Evolutionary conservation across 2,797 vertebrate species (phyloP).

Genomic region (Liparis tanakae): DNA sequence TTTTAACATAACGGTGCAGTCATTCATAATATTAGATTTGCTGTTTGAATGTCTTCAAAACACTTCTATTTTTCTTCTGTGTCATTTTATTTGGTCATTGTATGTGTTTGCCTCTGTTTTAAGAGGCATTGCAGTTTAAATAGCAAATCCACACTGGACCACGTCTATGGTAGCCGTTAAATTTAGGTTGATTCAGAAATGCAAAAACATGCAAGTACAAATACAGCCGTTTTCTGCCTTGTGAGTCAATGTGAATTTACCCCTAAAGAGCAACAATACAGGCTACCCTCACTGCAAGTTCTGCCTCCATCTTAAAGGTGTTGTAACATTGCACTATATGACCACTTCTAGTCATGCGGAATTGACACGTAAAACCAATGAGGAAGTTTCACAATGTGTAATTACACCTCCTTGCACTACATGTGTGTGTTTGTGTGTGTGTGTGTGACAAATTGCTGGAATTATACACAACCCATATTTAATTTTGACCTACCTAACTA

Average conservation of each 20-base stretch:
- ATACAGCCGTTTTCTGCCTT: constrained; percentile 11
- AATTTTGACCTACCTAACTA: constrained; percentile 1
- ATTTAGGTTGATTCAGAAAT: background rate
- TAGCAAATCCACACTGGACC: constrained; percentile 33
- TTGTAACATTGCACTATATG: background rate
- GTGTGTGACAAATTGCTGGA: constrained; percentile 25
- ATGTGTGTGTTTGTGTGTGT: constrained; percentile 15
- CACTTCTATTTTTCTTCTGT: background rate
- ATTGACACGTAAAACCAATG: background rate
- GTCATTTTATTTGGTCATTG: constrained; percentile 31
- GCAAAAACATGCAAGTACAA: background rate
- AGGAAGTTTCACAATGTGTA: constrained; percentile 18
- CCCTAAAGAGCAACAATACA: constrained; percentile 3
- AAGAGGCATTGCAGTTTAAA: constrained; percentile 62
- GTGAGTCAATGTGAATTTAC: constrained; percentile 25
- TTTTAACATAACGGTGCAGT: background rate
- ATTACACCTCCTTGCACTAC: constrained; percentile 19
- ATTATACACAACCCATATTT: constrained; percentile 12
- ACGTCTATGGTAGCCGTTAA: background rate
- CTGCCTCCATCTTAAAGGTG: background rate
- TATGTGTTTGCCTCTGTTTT: constrained; percentile 75
- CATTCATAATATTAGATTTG: constrained; percentile 22
- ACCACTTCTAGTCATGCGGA: background rate
- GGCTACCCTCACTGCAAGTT: constrained; percentile 2
- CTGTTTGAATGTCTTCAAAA: constrained; percentile 33